Percentiles rank a stretch among this genome's conserved stretches.
Evolutionary conservation across 2,888 invertebrate genomes (phyloP).

Genomic region (Iselma pallidipennis): DNA sequence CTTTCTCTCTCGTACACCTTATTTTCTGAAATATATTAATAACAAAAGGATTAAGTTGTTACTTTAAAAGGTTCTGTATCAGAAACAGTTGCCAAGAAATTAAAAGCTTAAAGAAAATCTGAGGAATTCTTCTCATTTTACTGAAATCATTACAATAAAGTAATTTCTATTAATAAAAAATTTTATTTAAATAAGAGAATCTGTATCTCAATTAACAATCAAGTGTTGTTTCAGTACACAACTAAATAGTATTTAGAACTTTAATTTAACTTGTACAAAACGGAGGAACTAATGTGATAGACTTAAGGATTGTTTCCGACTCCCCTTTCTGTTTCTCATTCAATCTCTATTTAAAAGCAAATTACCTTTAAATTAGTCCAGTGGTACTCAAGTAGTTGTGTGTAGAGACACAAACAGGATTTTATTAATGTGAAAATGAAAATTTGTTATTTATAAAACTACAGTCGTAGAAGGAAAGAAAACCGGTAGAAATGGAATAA

Average conservation of each 20-base stretch:
- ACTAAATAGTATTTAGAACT: background rate
- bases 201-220: no score
- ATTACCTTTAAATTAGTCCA: background rate
- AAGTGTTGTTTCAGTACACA: background rate
- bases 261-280: background rate
- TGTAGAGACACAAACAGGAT: background rate
- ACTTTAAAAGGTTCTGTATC: background rate
- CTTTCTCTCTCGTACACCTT: background rate
- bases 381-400: background rate
- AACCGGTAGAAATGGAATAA: no score
- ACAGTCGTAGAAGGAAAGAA: no score
- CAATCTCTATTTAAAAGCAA: background rate
- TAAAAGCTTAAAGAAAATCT: background rate
- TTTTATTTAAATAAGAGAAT: no score
- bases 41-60: background rate
- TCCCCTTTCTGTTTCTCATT: background rate
- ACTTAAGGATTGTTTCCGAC: no score
- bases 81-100: background rate
- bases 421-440: no score
- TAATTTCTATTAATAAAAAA: no score
- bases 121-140: background rate
- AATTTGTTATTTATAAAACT: no score
- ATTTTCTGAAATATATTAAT: background rate
- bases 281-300: background rate
- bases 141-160: no score